These are phyloP conservation scores for Epiblema foenella DNA, from an alignment of 2,888 invertebrate genomes.

Conservation along the genomic window DNA sequence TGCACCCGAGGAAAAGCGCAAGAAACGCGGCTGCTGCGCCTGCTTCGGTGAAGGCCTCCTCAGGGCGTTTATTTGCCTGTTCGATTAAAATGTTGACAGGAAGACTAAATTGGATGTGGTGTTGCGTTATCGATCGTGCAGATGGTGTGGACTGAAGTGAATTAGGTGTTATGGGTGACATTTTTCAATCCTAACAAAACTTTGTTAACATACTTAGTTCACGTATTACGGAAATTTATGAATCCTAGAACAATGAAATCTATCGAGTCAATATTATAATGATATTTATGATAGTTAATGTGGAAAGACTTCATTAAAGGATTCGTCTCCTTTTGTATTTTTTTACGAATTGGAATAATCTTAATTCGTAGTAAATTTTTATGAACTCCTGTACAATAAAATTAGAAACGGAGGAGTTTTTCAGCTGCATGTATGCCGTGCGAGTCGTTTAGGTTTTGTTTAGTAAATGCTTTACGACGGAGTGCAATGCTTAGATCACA, in stretches of 20 bases:
- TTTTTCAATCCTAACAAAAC: slow-evolving; percentile 34
- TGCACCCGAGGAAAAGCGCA: slow-evolving; percentile 69
- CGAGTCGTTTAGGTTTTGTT: slow-evolving; percentile 27
- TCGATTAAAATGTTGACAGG: slow-evolving; percentile 71
- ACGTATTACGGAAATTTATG: slow-evolving; percentile 18
- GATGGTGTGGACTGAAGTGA: slow-evolving; percentile 38
- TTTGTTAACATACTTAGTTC: slow-evolving; percentile 27
- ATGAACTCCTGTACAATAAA: slow-evolving; percentile 29
- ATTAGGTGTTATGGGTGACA: slow-evolving; percentile 36
- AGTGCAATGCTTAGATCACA: slow-evolving; percentile 42
- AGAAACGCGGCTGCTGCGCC: slow-evolving; percentile 76
- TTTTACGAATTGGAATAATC: slow-evolving; percentile 60
- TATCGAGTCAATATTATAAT: slow-evolving; percentile 42
- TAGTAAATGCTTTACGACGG: slow-evolving; percentile 34
- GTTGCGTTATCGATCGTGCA: slow-evolving; percentile 41
- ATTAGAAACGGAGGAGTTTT: slow-evolving; percentile 23
- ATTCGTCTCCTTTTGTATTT: slow-evolving; percentile 65
- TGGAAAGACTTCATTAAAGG: slow-evolving; percentile 50
- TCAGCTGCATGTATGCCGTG: slow-evolving; percentile 24
- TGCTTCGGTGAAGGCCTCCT: slow-evolving; percentile 81
- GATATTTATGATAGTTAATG: slow-evolving; percentile 46
- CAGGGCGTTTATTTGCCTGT: slow-evolving; percentile 81
- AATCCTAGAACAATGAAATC: slow-evolving; percentile 44
- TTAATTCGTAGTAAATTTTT: slow-evolving; percentile 52
- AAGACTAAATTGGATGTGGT: slow-evolving; percentile 39